Evolutionary conservation across 1,140 invertebrate genomes (phyloP), one percentile per base, ranked within the genome.

Genomic region (Bombus consobrinus): DNA sequence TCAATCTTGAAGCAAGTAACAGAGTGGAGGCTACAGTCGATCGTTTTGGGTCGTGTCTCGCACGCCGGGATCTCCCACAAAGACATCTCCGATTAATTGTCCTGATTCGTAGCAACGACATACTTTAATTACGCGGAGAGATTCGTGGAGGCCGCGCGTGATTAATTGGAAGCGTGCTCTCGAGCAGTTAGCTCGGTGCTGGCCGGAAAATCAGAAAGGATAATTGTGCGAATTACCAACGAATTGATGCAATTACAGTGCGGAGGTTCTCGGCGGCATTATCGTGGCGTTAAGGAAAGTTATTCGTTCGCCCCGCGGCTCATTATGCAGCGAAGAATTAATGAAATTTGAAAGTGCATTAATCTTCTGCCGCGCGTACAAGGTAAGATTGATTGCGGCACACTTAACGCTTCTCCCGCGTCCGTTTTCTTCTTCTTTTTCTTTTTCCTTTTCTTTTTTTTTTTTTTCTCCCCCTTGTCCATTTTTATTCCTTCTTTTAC

Each of bases 161-260:
- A 89, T 89, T 89, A 87, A 89, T 89, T 83, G 73, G 66, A 57
- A 53, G 77, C 72, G 64, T 74, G 88, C 72, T 82, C 74, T 39
- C 43, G 83, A 82, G 85, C 86, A 83, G 88, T 89, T 89, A 88
- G 86, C 80, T 77, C 74, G 77, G 41, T 76, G 73, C 88, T 28
- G 71, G 85, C 57, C 77, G 86, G 85, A 84, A 87, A 89, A 84
- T 89, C 88, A 89, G 88, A 89, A 86, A 86, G 88, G 88, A 89
- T 89, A 89, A 89, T 89, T 89, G 88, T 85, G 88, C 88, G 88
- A 87, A 86, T 89, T 89, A 85, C 88, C 69, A 84, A 86, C 80
- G 88, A 89, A 88, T 86, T 89, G 88, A 89, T 89, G 88, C 88
- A 87, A 89, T 89, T 89, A 89, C 81, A 85, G 68, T 77, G 87